A percentile compares a stretch with the other conserved stretches of the same genome.
Conservation (phyloP, 1,140 invertebrate species). For the Choristoneura fumiferana region DNA sequence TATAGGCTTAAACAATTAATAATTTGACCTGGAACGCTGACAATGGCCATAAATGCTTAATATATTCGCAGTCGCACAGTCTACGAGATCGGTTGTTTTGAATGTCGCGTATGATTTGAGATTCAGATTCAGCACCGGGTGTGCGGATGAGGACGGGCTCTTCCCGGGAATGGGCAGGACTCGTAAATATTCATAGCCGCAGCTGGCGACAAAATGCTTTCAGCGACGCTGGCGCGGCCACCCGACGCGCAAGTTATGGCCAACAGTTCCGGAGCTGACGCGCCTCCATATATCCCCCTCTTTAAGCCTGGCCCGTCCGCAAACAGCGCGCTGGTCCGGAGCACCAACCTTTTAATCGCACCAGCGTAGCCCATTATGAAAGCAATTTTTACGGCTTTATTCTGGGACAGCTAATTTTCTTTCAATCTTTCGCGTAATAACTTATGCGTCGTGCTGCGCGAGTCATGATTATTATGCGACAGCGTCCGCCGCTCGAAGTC, state of each 20-base stretch:
- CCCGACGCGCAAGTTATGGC: slow-evolving; percentile 58
- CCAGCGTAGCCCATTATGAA: slow-evolving; percentile 34
- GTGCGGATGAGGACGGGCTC: slow-evolving; percentile 8
- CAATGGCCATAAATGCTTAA: slow-evolving; percentile 17
- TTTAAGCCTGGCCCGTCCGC: neutral
- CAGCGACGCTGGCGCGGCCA: slow-evolving; percentile 43
- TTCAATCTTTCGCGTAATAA: slow-evolving; percentile 53
- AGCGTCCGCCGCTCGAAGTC: slow-evolving; percentile 34
- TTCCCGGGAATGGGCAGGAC: slow-evolving; percentile 29
- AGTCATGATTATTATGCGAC: slow-evolving; percentile 59
- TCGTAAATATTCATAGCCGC: slow-evolving; percentile 64
- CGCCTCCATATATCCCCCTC: slow-evolving; percentile 14
- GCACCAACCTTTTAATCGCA: slow-evolving; percentile 33
- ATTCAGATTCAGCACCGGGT: slow-evolving; percentile 8
- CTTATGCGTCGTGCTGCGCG: slow-evolving; percentile 60
- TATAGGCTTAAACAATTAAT: slow-evolving; percentile 17
- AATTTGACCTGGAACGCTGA: slow-evolving; percentile 11
- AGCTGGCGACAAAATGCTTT: slow-evolving; percentile 62
- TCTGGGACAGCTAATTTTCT: slow-evolving; percentile 50
- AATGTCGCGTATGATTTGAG: slow-evolving; percentile 38
- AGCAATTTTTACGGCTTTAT: slow-evolving; percentile 48
- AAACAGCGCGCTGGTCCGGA: neutral
- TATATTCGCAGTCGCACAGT: slow-evolving; percentile 11
- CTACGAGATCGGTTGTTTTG: slow-evolving; percentile 19
- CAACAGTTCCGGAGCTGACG: slow-evolving; percentile 38